A percentile compares a stretch with the other conserved stretches of the same genome.
These are phyloP conservation scores for Cotesia typhae DNA, from an alignment of 1,140 invertebrate genomes.

Conservation along the genomic window DNA sequence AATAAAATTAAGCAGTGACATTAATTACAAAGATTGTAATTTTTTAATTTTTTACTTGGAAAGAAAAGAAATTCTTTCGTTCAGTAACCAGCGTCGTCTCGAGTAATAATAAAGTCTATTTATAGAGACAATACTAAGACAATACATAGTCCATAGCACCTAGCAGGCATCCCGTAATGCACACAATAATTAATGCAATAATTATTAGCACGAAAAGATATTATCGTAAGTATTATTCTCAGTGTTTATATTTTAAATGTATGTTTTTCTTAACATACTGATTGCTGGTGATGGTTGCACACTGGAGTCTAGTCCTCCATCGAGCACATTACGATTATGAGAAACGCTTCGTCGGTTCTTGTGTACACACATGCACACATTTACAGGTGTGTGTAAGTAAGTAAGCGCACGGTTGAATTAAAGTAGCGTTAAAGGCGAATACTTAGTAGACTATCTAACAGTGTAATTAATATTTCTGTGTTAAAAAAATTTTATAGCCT, in stretches of 20 bases:
- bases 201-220: conserved; percentile 54
- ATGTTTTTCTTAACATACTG: conserved; percentile 16
- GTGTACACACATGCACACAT: too few relatives aligned
- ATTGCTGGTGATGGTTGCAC: conserved; percentile 11
- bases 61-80: too few relatives aligned
- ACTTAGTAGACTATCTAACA: conserved; percentile 1
- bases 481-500: neutral
- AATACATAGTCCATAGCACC: neutral
- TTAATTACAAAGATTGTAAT: too few relatives aligned
- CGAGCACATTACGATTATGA: neutral
- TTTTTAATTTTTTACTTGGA: too few relatives aligned
- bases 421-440: too few relatives aligned
- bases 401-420: too few relatives aligned
- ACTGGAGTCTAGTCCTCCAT: neutral
- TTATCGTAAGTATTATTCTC: conserved; percentile 40
- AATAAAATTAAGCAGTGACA: too few relatives aligned
- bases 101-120: too few relatives aligned
- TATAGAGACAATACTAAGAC: too few relatives aligned
- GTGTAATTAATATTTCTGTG: neutral
- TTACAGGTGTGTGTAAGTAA: too few relatives aligned
- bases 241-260: conserved; percentile 18
- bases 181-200: conserved; percentile 44
- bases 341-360: neutral
- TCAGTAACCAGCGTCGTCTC: too few relatives aligned
- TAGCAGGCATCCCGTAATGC: neutral